A percentile compares a stretch with the other conserved stretches of the same genome.
phyloP scores from a whole-genome alignment of 2,888 invertebrate species.

The Tetramorium bicarinatum region DNA sequence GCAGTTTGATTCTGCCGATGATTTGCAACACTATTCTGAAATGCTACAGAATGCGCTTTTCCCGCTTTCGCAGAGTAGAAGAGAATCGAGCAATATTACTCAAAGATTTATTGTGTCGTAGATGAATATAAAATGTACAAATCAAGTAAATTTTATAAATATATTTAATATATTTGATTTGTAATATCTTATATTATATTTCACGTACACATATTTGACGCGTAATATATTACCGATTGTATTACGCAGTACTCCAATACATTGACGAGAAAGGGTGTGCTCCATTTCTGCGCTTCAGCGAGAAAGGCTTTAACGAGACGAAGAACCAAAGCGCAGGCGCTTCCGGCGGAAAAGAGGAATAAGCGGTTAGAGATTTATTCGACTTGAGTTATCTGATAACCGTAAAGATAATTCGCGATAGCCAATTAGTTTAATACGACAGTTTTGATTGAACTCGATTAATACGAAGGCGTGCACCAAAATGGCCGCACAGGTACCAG shows the following conservation, averaged over 20 bases:
- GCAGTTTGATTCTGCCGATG: not conserved
- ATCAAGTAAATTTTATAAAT: not conserved
- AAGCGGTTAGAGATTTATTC: slow-evolving; percentile 55
- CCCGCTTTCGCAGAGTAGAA: not conserved
- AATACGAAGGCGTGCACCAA: slow-evolving; percentile 79
- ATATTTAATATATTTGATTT: not conserved
- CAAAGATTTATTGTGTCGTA: not conserved
- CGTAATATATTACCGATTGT: not conserved
- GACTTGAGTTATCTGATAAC: slow-evolving; percentile 2
- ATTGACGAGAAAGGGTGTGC: slow-evolving; percentile 36
- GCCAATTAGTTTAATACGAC: slow-evolving; percentile 16
- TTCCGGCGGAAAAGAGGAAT: slow-evolving; percentile 61
- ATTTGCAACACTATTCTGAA: slow-evolving; percentile 3
- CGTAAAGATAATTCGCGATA: not conserved
- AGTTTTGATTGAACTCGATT: slow-evolving; percentile 21
- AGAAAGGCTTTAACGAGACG: slow-evolving; percentile 6
- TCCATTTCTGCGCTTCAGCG: slow-evolving; percentile 25
- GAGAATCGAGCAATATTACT: not conserved
- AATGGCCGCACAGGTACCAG: slow-evolving; percentile 77
- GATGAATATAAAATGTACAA: not conserved
- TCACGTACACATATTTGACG: not conserved
- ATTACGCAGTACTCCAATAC: slow-evolving; percentile 9
- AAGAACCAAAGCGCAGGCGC: slow-evolving; percentile 64
- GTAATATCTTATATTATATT: not conserved
- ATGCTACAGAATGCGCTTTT: slow-evolving; percentile 30